These are phyloP conservation scores for Hylaeus volcanicus DNA, from an alignment of 1,140 invertebrate genomes.

Conservation along the genomic window DNA sequence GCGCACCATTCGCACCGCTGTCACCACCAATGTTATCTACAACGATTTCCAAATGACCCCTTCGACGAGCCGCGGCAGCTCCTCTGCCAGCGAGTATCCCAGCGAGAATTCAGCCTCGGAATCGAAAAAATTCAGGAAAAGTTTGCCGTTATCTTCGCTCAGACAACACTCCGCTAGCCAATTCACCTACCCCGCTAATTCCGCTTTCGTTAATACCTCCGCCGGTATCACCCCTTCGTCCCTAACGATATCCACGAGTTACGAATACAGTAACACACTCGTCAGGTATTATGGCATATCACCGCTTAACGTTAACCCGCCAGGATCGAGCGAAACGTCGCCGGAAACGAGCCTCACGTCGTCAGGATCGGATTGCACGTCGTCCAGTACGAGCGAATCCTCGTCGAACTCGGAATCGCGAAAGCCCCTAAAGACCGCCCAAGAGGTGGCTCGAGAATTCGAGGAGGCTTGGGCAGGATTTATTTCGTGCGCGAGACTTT, in stretches of 20 bases:
- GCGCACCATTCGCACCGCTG: constrained; percentile 1
- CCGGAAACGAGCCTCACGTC: no score
- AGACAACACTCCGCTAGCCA: constrained; percentile 15
- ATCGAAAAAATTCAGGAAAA: constrained; percentile 10
- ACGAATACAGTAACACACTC: background rate
- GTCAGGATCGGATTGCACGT: no score
- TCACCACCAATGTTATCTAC: constrained; percentile 11
- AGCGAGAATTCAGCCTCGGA: background rate
- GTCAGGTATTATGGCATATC: background rate
- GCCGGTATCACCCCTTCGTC: background rate
- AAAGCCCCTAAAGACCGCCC: background rate
- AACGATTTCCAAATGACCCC: constrained; percentile 13
- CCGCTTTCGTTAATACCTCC: background rate
- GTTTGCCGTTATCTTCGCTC: background rate
- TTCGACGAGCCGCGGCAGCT: constrained; percentile 10
- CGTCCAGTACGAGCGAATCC: no score
- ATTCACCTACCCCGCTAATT: no score
- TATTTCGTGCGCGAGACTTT: constrained; percentile 77
- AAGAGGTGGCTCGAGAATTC: constrained; percentile 39
- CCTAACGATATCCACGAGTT: background rate
- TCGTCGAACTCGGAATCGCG: no score
- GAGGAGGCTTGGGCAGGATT: constrained; percentile 32
- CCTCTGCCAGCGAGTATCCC: background rate
- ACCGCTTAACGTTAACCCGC: no score
- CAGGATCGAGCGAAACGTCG: no score